Evolutionary conservation across 2,113 vertebrate species (phyloP).

Genomic region (Baryphthengus martii): DNA sequence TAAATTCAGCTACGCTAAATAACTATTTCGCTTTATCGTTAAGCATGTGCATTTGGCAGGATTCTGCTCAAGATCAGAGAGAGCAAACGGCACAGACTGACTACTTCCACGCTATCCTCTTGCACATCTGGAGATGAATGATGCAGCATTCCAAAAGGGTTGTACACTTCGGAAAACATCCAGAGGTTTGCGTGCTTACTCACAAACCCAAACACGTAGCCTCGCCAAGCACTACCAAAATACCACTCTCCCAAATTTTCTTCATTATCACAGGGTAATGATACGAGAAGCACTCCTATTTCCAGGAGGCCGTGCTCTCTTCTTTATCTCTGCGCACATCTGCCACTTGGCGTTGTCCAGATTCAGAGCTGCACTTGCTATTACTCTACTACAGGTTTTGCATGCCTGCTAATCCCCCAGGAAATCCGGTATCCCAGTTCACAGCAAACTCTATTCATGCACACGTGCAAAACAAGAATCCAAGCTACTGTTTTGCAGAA

Average conservation of each 20-base stretch:
- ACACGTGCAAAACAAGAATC: neutral
- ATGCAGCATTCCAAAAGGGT: neutral
- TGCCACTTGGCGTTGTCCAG: neutral
- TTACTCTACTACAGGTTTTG: neutral
- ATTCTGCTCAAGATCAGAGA: neutral
- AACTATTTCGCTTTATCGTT: neutral
- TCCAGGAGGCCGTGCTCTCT: neutral
- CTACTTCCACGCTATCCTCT: neutral
- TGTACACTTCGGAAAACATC: constrained; percentile 10
- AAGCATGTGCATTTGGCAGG: neutral
- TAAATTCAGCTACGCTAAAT: neutral
- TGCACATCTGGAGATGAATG: neutral
- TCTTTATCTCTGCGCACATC: neutral
- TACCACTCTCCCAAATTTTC: neutral
- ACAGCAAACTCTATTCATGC: neutral
- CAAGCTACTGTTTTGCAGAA: neutral
- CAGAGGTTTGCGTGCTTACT: neutral
- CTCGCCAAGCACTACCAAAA: neutral
- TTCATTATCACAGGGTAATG: neutral
- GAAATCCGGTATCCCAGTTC: neutral
- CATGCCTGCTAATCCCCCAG: neutral
- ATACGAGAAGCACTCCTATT: neutral
- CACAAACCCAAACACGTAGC: neutral
- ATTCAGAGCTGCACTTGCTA: neutral
- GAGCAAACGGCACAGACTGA: neutral